phyloP scores from a whole-genome alignment of 2,113 vertebrate species.

The Fukomys damarensis region DNA sequence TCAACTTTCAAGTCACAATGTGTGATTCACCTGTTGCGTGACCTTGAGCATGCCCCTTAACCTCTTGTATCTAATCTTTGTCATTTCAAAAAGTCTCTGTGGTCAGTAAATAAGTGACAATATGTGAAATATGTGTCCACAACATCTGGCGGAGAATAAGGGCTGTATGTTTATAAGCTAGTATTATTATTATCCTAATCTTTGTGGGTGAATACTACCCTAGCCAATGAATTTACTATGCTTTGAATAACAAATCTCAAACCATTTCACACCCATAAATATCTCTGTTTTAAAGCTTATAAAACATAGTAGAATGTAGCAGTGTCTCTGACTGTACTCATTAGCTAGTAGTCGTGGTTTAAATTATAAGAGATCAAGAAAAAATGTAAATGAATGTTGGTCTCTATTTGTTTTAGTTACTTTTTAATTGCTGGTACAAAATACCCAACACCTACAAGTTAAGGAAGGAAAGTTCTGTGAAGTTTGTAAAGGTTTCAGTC shows the following conservation, averaged over 20 bases:
- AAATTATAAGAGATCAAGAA: slow-evolving; percentile 48
- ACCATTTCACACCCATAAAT: neutral
- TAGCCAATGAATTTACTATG: neutral
- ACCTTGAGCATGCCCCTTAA: neutral
- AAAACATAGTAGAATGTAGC: neutral
- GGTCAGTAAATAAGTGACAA: neutral
- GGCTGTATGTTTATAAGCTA: neutral
- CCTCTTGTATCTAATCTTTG: neutral
- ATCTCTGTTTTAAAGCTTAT: slow-evolving; percentile 36
- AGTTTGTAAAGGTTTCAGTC: too few species aligned
- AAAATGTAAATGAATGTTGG: slow-evolving; percentile 62
- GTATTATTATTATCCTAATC: neutral
- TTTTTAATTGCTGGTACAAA: neutral
- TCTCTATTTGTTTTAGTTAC: slow-evolving; percentile 27
- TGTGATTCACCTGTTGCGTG: neutral
- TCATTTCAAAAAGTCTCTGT: neutral
- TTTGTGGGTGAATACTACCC: neutral
- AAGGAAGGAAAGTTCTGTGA: too few species aligned
- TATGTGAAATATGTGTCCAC: neutral
- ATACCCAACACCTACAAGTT: too few species aligned
- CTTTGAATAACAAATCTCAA: neutral
- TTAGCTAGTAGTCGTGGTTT: slow-evolving; percentile 61
- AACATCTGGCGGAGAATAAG: neutral
- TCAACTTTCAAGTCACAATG: neutral
- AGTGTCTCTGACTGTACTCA: slow-evolving; percentile 56